phyloP scores from a whole-genome alignment of 2,888 invertebrate species.

The Yponomeuta cagnagella region DNA sequence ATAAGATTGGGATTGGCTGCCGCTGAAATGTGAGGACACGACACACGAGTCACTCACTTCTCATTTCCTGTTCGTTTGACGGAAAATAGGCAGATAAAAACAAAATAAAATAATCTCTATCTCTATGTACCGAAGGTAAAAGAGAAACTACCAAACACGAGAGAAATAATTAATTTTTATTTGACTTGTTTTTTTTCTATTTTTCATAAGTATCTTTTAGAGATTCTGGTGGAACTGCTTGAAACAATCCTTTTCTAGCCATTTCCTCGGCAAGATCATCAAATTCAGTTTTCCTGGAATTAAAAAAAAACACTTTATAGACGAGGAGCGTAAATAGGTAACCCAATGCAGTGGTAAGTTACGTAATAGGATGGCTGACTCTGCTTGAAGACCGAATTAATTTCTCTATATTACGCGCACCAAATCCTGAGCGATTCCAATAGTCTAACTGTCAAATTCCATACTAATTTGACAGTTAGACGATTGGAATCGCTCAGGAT shows the following conservation, averaged over 20 bases:
- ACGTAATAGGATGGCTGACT: neutral
- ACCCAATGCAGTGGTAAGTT: too few species aligned
- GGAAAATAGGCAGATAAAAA: neutral
- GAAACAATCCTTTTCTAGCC: constrained; percentile 65
- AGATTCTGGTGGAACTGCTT: constrained; percentile 47
- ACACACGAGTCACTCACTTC: constrained; percentile 58
- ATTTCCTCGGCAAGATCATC: constrained; percentile 64
- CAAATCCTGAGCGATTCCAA: too few species aligned
- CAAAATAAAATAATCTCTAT: neutral
- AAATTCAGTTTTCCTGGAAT: constrained; percentile 50
- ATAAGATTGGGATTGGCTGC: constrained; percentile 50
- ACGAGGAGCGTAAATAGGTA: neutral
- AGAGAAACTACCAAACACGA: too few species aligned
- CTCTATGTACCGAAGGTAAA: neutral
- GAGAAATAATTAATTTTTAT: too few species aligned
- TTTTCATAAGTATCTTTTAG: constrained; percentile 33
- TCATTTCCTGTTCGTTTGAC: constrained; percentile 23
- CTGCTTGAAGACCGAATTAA: neutral
- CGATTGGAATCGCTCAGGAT: too few species aligned
- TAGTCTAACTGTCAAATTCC: too few species aligned
- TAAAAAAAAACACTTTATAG: constrained; percentile 12
- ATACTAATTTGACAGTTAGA: too few species aligned
- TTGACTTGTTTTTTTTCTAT: constrained; percentile 22
- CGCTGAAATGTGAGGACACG: constrained; percentile 62
- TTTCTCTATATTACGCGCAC: too few species aligned